A percentile compares a stretch with the other conserved stretches of the same genome.
Conservation (phyloP, 2,888 invertebrate genomes). For the Drosophila birchii region DNA sequence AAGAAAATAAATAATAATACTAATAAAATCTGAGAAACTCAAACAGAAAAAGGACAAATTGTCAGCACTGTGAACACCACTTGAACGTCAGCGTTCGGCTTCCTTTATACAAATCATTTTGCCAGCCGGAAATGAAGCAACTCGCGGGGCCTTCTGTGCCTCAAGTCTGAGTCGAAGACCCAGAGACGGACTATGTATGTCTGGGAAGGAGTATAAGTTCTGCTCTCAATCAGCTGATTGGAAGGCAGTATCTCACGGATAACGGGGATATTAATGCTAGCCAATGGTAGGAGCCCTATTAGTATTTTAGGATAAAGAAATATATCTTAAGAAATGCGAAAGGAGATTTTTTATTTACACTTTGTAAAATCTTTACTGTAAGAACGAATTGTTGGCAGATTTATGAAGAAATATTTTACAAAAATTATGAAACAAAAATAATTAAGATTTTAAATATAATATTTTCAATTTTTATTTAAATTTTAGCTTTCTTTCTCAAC, state of each 20-base stretch:
- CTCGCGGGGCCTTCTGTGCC: slow-evolving; percentile 58
- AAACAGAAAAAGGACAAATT: background rate
- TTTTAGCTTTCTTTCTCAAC: background rate
- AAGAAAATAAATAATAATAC: background rate
- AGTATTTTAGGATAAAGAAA: background rate
- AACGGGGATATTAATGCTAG: background rate
- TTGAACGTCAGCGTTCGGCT: slow-evolving; percentile 58
- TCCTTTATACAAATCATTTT: slow-evolving; percentile 76
- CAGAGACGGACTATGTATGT: background rate
- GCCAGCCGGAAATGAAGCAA: slow-evolving; percentile 73
- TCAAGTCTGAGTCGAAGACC: slow-evolving; percentile 16
- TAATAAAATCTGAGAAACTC: background rate
- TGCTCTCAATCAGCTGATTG: slow-evolving; percentile 30
- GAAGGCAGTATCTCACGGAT: background rate
- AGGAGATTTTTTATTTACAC: background rate
- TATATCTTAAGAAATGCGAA: background rate
- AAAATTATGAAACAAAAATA: background rate
- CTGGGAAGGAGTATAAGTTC: slow-evolving; percentile 42
- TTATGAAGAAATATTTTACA: background rate
- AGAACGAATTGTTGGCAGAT: background rate
- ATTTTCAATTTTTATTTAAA: background rate
- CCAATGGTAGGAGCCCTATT: background rate
- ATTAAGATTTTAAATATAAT: too few relatives aligned
- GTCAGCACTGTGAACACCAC: slow-evolving; percentile 43
- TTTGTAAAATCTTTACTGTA: background rate